Percentiles rank a stretch among this genome's conserved stretches.
Evolutionary conservation across 2,113 vertebrate species (phyloP).

Genomic region (Zosterops borbonicus): DNA sequence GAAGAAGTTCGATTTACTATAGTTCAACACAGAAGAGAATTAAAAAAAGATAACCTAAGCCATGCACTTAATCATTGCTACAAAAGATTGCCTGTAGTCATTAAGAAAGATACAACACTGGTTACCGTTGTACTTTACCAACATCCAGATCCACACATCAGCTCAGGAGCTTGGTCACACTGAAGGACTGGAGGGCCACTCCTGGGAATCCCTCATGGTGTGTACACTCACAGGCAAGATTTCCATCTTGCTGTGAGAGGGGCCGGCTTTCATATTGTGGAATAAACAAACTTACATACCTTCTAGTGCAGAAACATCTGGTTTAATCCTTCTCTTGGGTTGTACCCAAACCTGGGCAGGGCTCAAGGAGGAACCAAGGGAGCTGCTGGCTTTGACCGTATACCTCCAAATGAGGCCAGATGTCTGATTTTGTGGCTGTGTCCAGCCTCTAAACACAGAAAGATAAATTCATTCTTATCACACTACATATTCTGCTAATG

Average conservation of each 20-base stretch:
- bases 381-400: neutral
- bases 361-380: neutral
- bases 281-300: neutral
- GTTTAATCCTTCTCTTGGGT: neutral
- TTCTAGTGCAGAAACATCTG: neutral
- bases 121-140: neutral
- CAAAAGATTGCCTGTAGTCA: neutral
- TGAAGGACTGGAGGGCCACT: neutral
- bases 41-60: neutral
- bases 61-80: neutral
- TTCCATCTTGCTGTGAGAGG: neutral
- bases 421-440: neutral
- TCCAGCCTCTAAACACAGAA: neutral
- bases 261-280: neutral
- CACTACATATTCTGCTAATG: neutral
- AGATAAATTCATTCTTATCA: neutral
- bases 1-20: neutral
- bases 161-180: neutral
- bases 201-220: rapidly evolving
- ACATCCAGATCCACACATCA: neutral
- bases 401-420: neutral
- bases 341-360: neutral
- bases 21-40: neutral
- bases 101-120: neutral
- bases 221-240: rapidly evolving